phyloP scores from a whole-genome alignment of 2,797 vertebrate species.

The Smutsia gigantea region DNA sequence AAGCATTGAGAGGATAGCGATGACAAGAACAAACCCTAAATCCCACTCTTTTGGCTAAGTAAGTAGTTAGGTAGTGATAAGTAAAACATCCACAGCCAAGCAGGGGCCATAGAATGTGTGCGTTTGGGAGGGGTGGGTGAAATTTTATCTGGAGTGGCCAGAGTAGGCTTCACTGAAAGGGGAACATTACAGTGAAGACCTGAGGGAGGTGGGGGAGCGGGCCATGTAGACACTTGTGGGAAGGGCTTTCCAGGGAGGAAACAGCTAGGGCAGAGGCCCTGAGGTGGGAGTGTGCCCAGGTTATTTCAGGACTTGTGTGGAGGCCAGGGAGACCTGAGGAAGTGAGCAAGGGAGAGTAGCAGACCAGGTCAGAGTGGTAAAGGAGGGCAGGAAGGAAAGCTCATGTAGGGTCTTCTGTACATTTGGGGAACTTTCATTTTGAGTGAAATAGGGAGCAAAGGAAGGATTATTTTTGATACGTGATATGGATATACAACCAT shows the following conservation, averaged over 20 bases:
- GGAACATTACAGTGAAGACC: neutral
- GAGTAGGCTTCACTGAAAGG: neutral
- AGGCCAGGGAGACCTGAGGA: neutral
- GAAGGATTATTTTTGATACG: neutral
- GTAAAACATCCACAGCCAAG: neutral
- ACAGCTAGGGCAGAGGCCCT: neutral
- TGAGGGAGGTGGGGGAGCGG: neutral
- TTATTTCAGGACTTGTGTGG: neutral
- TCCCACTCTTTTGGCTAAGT: neutral
- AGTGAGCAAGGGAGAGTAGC: neutral
- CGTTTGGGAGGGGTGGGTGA: neutral
- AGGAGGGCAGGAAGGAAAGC: neutral
- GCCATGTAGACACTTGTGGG: neutral
- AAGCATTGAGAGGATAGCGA: neutral
- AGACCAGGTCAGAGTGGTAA: neutral
- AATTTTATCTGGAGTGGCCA: neutral
- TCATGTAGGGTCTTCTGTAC: neutral
- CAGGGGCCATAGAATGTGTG: neutral
- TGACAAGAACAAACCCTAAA: neutral
- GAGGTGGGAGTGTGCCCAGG: neutral
- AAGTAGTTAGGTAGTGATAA: neutral
- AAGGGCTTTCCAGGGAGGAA: neutral
- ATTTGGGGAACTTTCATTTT: neutral
- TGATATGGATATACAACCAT: neutral
- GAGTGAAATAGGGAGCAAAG: neutral